Percentiles rank a stretch among this genome's conserved stretches.
These are phyloP conservation scores for Macrobrachium nipponense DNA, from an alignment of 1,140 invertebrate genomes.

Conservation along the genomic window DNA sequence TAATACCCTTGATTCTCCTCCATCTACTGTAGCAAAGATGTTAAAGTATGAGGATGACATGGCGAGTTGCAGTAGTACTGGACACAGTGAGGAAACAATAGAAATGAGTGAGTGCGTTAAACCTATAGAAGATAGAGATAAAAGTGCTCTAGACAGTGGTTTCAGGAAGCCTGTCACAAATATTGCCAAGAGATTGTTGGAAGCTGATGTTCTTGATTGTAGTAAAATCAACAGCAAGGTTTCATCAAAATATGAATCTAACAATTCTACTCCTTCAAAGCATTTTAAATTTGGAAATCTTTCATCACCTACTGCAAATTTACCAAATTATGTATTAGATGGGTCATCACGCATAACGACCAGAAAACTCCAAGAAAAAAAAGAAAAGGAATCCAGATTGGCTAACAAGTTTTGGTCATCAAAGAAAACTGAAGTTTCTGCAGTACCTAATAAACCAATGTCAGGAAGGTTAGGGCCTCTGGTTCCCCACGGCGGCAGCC, in stretches of 20 bases:
- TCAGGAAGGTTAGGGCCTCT: neutral
- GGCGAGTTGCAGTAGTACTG: neutral
- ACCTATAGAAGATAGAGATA: slow-evolving; percentile 50
- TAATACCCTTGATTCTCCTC: slow-evolving; percentile 19
- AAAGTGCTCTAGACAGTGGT: slow-evolving; percentile 1
- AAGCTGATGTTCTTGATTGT: neutral
- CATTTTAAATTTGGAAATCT: slow-evolving; percentile 32
- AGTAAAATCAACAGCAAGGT: neutral
- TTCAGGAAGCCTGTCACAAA: slow-evolving; percentile 50
- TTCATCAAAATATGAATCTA: neutral
- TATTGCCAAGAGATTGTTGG: neutral
- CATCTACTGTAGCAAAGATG: slow-evolving; percentile 51
- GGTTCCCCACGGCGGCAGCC: too few species aligned
- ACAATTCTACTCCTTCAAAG: neutral
- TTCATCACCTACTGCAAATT: slow-evolving; percentile 78
- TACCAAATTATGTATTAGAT: slow-evolving; percentile 82
- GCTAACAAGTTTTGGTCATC: slow-evolving; percentile 56
- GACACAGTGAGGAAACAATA: neutral
- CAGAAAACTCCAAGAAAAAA: slow-evolving; percentile 37
- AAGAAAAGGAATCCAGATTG: slow-evolving; percentile 48
- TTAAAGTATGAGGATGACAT: slow-evolving; percentile 49
- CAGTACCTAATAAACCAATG: slow-evolving; percentile 19
- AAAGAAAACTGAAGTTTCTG: slow-evolving; percentile 49
- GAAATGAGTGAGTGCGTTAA: slow-evolving; percentile 54
- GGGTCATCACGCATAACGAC: slow-evolving; percentile 77